Evolutionary conservation across 2,888 invertebrate species (phyloP).

Genomic region (Galeruca laticollis): DNA sequence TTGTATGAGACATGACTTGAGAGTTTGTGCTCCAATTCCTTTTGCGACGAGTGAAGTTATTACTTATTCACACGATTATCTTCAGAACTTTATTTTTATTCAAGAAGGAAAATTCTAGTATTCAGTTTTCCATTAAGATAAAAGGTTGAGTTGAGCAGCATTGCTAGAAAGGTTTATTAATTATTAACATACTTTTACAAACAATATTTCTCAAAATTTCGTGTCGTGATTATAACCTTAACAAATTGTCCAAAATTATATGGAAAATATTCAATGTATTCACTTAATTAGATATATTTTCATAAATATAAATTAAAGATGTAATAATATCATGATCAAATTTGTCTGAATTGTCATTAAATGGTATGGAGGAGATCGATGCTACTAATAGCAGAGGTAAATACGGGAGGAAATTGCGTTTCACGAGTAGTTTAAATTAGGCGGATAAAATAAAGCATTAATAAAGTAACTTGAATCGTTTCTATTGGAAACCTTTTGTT

Average conservation of each 20-base stretch:
- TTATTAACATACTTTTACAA: neutral
- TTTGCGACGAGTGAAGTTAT: neutral
- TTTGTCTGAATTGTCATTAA: too few species aligned
- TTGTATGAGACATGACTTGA: neutral
- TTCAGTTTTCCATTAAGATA: constrained; percentile 7
- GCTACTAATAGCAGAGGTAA: too few species aligned
- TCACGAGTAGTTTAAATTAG: too few species aligned
- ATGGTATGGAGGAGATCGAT: too few species aligned
- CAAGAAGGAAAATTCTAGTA: neutral
- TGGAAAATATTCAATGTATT: neutral
- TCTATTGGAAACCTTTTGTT: too few species aligned
- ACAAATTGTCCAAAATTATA: neutral
- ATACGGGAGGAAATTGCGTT: too few species aligned
- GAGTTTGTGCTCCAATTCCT: neutral
- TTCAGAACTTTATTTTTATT: constrained; percentile 2
- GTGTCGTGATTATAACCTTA: neutral
- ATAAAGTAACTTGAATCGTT: too few species aligned
- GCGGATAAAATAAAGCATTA: too few species aligned
- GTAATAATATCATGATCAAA: too few species aligned
- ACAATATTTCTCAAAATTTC: neutral
- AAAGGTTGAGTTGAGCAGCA: constrained; percentile 4
- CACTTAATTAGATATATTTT: too few species aligned
- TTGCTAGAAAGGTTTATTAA: constrained; percentile 9
- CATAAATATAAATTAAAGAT: too few species aligned
- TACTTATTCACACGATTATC: constrained; percentile 6